These are phyloP conservation scores for Erythrocebus patas DNA, from an alignment of 2,113 vertebrate genomes.

Conservation along the genomic window DNA sequence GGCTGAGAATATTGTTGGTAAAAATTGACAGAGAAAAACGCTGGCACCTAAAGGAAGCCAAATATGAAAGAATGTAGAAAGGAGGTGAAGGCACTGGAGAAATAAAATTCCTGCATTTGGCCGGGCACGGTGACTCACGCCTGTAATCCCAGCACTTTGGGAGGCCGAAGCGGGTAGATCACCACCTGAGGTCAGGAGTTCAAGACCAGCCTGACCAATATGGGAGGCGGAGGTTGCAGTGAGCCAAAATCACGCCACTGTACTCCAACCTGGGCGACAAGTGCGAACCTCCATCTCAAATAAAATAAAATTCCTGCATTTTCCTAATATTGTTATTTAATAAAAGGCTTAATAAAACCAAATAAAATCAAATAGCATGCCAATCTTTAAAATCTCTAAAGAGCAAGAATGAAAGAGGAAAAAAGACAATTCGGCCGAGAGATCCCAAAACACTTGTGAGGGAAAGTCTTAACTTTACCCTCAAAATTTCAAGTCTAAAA, in stretches of 20 bases:
- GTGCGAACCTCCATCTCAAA: no score
- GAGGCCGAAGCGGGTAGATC: no score
- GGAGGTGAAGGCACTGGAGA: background rate
- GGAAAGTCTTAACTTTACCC: slow-evolving; percentile 6
- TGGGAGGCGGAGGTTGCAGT: no score
- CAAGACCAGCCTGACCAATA: no score
- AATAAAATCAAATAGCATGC: background rate
- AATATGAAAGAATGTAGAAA: background rate
- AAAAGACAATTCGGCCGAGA: slow-evolving; percentile 7
- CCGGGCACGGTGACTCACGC: no score
- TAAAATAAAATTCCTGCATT: background rate
- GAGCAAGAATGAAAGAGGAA: background rate
- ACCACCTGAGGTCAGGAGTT: no score
- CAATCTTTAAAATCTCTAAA: slow-evolving; percentile 29
- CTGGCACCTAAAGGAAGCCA: background rate
- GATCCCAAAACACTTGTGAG: background rate
- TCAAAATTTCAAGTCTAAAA: background rate
- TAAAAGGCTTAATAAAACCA: background rate
- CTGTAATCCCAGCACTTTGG: no score
- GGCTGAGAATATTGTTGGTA: background rate
- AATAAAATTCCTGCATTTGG: background rate
- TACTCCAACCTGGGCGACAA: no score
- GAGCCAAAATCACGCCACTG: no score
- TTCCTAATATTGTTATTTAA: background rate
- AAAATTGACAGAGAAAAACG: background rate